Evolutionary conservation across 2,113 vertebrate species (phyloP), one percentile per base, ranked within the genome.

Genomic region (Nycticebus coucang): DNA sequence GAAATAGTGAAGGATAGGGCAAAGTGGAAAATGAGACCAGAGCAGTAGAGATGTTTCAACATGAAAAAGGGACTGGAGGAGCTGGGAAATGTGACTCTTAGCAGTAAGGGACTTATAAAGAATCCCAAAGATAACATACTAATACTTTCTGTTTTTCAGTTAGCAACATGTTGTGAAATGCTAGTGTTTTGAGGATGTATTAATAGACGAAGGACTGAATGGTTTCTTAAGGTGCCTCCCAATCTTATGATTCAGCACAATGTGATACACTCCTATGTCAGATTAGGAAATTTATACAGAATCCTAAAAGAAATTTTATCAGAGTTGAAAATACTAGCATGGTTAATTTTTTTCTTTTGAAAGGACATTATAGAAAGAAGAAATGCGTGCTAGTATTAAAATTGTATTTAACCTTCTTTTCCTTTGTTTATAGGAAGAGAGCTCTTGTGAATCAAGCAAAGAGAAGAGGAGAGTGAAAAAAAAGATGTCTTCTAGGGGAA

Each of bases 381-480:
- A 92, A 89, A 57, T 69, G 30, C 91, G 14, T 94, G 59, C n/a
- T 80, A 87, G 30, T 14, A 64, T 66, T 75, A 59, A 62, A 68
- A 35, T 62, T 84, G 87, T 72, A 92, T 79, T 87, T 91, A 62
- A 50, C 22, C 7, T 3, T 84, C 21, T 87, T 95, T 80, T 55
- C 35, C 50, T 91, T 91, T 96, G 45, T 96, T 68, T 85, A 55
- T 83, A 99, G 99, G 98, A 97, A 91, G 91, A 96, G 12, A 78
- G 97, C 75, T 87, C 80, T 13, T 69, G 95, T 77, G 95, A 95
- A 5, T 22, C 93, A 69, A 97, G 93, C 85, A 98, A 97, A 95
- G 97, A 98, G 62, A 98, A 98, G 69, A 98, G 79, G 55, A 97
- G 71, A 96, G 33, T 89, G 19, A 98, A 97, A 97, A 96, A 98